A percentile compares a stretch with the other conserved stretches of the same genome.
These are phyloP conservation scores for Anniella stebbinsi DNA, from an alignment of 2,797 vertebrate genomes.

Conservation along the genomic window DNA sequence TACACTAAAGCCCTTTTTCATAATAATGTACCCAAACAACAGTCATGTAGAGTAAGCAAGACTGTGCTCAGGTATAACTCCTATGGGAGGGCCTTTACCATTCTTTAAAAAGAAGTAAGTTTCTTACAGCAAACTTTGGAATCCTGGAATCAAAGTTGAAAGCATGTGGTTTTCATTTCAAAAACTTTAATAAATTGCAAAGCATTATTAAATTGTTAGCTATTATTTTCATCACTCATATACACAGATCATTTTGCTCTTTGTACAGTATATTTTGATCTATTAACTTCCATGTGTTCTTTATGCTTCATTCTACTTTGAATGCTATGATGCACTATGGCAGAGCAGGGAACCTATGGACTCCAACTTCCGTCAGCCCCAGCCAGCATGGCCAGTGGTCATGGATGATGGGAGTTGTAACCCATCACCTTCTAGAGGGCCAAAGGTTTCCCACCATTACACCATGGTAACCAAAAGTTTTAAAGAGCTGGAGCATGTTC, in stretches of 20 bases:
- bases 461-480: background rate
- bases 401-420: background rate
- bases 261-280: constrained; percentile 1
- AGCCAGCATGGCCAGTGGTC: background rate
- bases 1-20: constrained; percentile 43
- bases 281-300: background rate
- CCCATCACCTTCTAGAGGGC: background rate
- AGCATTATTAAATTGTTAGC: constrained; percentile 39
- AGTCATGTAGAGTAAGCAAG: constrained; percentile 66
- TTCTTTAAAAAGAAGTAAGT: constrained; percentile 45
- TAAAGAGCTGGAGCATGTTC: background rate
- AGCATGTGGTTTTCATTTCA: constrained; percentile 59
- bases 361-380: background rate
- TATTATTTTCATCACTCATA: constrained; percentile 58
- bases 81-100: constrained; percentile 45
- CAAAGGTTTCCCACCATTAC: background rate
- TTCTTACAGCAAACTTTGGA: constrained; percentile 56
- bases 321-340: background rate
- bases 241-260: constrained; percentile 50
- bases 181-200: constrained; percentile 62
- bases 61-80: constrained; percentile 73
- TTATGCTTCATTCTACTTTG: background rate
- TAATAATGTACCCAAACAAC: constrained; percentile 48
- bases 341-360: too few species aligned
- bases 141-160: constrained; percentile 50